These are phyloP conservation scores for Diarsia rubi DNA, from an alignment of 2,888 invertebrate species.

Conservation along the genomic window DNA sequence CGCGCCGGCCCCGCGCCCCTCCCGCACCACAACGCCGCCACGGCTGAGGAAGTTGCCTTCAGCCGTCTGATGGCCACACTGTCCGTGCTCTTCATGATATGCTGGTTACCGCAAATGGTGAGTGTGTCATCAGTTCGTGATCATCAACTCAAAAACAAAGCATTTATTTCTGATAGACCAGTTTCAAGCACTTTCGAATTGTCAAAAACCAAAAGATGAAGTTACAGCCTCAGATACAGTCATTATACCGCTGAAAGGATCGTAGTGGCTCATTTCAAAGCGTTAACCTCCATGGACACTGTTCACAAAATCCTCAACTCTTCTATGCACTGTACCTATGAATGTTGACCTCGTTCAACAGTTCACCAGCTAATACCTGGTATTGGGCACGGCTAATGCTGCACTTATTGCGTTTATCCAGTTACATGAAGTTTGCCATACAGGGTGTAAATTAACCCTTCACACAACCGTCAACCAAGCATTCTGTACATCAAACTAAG, in stretches of 20 bases:
- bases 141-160: neutral
- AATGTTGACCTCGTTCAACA: neutral
- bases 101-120: slow-evolving; percentile 97
- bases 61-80: slow-evolving; percentile 96
- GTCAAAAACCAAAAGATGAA: neutral
- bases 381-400: neutral
- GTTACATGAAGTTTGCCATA: neutral
- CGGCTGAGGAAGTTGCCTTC: slow-evolving; percentile 96
- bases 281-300: neutral
- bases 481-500: too few relatives aligned
- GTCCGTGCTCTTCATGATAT: slow-evolving; percentile 95
- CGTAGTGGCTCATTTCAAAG: neutral
- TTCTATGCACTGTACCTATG: neutral
- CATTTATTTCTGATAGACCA: neutral
- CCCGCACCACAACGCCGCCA: slow-evolving; percentile 88
- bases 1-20: slow-evolving; percentile 68
- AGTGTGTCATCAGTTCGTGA: slow-evolving; percentile 66
- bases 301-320: neutral
- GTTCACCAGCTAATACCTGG: neutral
- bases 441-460: too few relatives aligned
- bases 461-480: too few relatives aligned
- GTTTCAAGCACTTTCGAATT: neutral
- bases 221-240: neutral
- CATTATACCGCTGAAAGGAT: neutral
- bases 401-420: neutral